Base-by-base conservation (phyloP, 2,888 invertebrate genomes). In the Thereva nobilitata region DNA sequence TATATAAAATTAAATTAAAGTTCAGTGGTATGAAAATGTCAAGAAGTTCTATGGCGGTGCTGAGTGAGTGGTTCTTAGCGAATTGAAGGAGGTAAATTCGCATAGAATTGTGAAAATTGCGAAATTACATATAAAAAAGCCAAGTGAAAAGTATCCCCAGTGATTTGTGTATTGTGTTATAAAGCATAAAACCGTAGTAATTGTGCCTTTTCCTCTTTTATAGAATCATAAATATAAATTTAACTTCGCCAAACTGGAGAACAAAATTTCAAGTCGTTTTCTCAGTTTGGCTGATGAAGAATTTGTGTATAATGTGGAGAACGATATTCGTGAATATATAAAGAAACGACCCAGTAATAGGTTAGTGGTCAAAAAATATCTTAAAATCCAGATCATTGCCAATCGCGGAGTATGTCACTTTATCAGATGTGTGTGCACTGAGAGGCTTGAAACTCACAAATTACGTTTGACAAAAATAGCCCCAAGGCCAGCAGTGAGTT, bases 231-330 rank as follows among this genome's bases (percentile, higher is more conserved):
- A 10, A 45, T 47, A 23, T 23, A 23, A 23, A 23, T 23, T 23
- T 23, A 23, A 23, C 2, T 23, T 23, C 23, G 23, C 44, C 64
- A 64, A 54, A 12, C 64, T 64, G 64, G 64, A 64, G 49, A 52
- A 50, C 63, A 42, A 35, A 64, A 49, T 59, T 47, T 59, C 8
- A 38, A 47, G 55, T 64, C 34, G 64, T 44, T 64, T 56, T 73
- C 73, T 80, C 71, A 81, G 78, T 72, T 72, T 78, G 70, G 72
- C 75, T 67, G 81, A 82, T 72, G 79, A 80, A 69, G 78, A 80
- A 71, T 82, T 82, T 74, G 76, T 80, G 54, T 75, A 80, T 67
- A 79, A 78, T 77, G 78, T 82, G 71, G 76, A 77, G 68, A 73
- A 73, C 71, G 82, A 82, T 74, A 78, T 82, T 71, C 76, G 78